These are phyloP conservation scores for Cataglyphis rosenhaueri DNA, from an alignment of 2,888 invertebrate genomes.

Conservation along the genomic window DNA sequence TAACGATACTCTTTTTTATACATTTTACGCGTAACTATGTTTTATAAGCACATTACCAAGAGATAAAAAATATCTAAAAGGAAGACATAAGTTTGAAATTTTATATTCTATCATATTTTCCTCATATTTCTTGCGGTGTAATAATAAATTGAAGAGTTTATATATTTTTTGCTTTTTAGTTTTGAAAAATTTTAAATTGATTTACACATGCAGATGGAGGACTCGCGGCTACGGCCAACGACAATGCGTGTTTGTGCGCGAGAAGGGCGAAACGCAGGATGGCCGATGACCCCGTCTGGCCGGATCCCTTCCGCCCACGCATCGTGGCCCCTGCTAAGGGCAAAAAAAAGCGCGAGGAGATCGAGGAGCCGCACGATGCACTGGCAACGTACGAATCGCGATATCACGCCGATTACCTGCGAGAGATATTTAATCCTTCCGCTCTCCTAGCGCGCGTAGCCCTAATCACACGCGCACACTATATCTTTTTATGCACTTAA, in stretches of 20 bases:
- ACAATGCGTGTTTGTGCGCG: constrained; percentile 31
- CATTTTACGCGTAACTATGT: neutral
- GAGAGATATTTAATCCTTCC: constrained; percentile 34
- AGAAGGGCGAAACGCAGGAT: constrained; percentile 63
- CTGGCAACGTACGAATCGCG: constrained; percentile 39
- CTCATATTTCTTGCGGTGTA: neutral
- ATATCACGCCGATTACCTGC: constrained; percentile 49
- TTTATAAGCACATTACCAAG: neutral
- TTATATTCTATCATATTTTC: neutral
- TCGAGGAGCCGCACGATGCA: constrained; percentile 31
- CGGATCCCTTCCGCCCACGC: constrained; percentile 64
- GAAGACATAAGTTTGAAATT: neutral
- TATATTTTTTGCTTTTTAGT: constrained; percentile 5
- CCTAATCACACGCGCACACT: neutral
- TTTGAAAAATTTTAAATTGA: constrained; percentile 27
- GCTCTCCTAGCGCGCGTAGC: neutral
- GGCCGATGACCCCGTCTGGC: constrained; percentile 73
- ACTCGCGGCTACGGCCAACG: constrained; percentile 3
- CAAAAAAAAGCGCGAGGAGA: constrained; percentile 40
- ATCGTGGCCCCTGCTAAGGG: constrained; percentile 48
- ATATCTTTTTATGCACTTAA: neutral
- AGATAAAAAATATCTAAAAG: neutral
- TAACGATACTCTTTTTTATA: neutral
- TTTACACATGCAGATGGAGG: constrained; percentile 29
- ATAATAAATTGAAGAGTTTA: constrained; percentile 18